Base-by-base conservation (phyloP, 2,888 invertebrate genomes). In the Cosmorhoe ocellata region DNA sequence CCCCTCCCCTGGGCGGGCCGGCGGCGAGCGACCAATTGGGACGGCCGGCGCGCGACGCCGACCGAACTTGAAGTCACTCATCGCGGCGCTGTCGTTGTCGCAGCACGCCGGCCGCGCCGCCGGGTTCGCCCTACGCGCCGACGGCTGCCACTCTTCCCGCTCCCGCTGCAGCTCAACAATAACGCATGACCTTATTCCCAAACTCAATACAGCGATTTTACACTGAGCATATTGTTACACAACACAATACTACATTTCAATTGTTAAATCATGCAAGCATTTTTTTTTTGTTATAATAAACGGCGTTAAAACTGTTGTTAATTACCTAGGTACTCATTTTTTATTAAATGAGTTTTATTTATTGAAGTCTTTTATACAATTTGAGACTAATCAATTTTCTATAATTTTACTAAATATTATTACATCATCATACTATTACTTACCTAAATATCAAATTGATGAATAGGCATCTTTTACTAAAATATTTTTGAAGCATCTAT, bases 21-120 rank as follows among this genome's bases (percentile, higher is more conserved):
- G 64, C 61, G 66, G 69, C 66, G 65, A 67, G 61, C 79, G 76
- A 81, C 92, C 91, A 91, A 92, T 92, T 83, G 90, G 84, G 85
- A 75, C 76, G 79, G 73, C 74, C 91, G 90, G 87, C 91, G 91
- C 91, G 91, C 90, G 91, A 81, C 89, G 84, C 76, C 66, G 74
- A 66, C 69, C 66, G 59, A 69, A 72, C 83, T 84, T 64, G 58
- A 67, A 72, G 83, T 84, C 82, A 88, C 81, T 86, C 83, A 76
- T 70, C 71, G 79, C 75, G 72, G 64, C 66, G 76, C 74, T 62
- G 62, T 67, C 63, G 67, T 44, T 61, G 64, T 7, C 43, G 63
- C 47, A 54, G 68, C 72, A 79, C 81, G 81, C 12, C 13, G 13
- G 10, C 26, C 8, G 9, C 14, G 22, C 32, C 14, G n/a, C n/a